phyloP scores from a whole-genome alignment of 2,113 vertebrate species.

The Pangasianodon hypophthalmus region DNA sequence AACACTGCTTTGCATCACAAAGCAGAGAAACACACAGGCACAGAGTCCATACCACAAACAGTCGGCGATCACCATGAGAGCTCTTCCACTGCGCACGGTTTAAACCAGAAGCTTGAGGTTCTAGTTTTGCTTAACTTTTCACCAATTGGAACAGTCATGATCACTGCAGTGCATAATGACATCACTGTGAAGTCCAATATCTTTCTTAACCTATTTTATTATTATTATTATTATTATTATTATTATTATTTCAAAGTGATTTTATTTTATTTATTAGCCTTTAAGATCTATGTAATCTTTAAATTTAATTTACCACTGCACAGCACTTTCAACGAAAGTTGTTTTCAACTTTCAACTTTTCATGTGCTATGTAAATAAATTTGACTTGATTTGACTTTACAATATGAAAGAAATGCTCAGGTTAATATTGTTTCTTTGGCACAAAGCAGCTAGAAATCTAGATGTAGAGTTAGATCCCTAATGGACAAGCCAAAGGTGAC shows the following conservation, averaged over 20 bases:
- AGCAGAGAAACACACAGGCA: constrained; percentile 61
- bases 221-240: background rate
- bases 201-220: background rate
- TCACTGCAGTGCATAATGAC: background rate
- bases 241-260: too few relatives aligned
- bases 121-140: background rate
- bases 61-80: background rate
- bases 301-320: background rate
- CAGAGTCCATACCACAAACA: background rate
- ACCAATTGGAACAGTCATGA: background rate
- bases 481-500: background rate
- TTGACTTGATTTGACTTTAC: background rate
- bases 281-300: background rate
- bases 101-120: background rate
- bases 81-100: background rate
- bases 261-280: too few relatives aligned
- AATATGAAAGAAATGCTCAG: background rate
- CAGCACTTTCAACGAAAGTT: too few relatives aligned
- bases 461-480: background rate
- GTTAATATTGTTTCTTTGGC: background rate
- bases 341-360: background rate
- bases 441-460: background rate
- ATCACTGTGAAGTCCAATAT: background rate
- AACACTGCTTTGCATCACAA: constrained; percentile 75
- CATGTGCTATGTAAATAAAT: background rate